phyloP scores from a whole-genome alignment of 1,140 invertebrate genomes.

The Drosophila tristis region DNA sequence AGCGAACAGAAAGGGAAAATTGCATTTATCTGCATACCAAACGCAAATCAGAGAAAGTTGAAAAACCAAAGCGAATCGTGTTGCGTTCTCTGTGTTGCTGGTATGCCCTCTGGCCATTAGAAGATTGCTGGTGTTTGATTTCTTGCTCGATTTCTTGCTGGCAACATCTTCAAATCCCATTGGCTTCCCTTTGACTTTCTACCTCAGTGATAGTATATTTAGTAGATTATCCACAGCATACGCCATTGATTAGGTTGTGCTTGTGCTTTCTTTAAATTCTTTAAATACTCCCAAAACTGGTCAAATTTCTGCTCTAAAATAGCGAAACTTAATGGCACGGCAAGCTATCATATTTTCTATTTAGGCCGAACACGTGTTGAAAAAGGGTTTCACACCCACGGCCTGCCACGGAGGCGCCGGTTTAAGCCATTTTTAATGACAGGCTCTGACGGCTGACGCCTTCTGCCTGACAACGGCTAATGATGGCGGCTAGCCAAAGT shows the following conservation, averaged over 20 bases:
- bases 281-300: too few relatives aligned
- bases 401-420: slow-evolving; percentile 4
- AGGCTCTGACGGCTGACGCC: slow-evolving; percentile 35
- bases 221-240: too few relatives aligned
- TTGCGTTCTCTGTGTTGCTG: slow-evolving; percentile 35
- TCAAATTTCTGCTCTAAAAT: not conserved
- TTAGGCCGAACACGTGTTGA: slow-evolving; percentile 11
- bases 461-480: slow-evolving; percentile 51
- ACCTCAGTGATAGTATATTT: too few relatives aligned
- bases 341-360: slow-evolving; percentile 5
- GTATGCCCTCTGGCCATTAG: slow-evolving; percentile 3
- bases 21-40: slow-evolving; percentile 29
- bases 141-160: too few relatives aligned
- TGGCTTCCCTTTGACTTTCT: slow-evolving; percentile 21
- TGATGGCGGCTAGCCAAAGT: slow-evolving; percentile 55
- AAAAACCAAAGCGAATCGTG: slow-evolving; percentile 47
- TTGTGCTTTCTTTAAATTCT: too few relatives aligned
- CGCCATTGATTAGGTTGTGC: too few relatives aligned
- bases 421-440: slow-evolving; percentile 76
- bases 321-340: not conserved
- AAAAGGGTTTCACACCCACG: slow-evolving; percentile 21
- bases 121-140: too few relatives aligned
- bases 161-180: not conserved
- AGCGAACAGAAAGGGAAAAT: slow-evolving; percentile 6
- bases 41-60: slow-evolving; percentile 50